Evolutionary conservation across 2,888 invertebrate genomes (phyloP).

Genomic region (Noctuana brunneofusca): DNA sequence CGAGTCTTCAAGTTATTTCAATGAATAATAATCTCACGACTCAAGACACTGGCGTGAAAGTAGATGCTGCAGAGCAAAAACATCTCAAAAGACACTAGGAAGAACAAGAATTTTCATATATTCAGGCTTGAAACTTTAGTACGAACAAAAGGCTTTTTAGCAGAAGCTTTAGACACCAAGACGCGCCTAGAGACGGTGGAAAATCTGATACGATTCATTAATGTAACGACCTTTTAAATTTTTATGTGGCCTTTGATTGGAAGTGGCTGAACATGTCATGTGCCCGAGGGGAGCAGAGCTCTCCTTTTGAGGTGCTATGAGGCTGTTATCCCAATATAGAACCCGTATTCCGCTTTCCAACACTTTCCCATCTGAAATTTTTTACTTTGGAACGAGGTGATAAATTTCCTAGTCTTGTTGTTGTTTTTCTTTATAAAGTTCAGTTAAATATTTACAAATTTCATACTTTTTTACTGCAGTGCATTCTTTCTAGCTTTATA

Average conservation of each 20-base stretch:
- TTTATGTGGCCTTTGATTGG: slow-evolving; percentile 77
- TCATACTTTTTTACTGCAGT: too few relatives aligned
- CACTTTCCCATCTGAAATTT: slow-evolving; percentile 10
- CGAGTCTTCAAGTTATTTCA: slow-evolving; percentile 11
- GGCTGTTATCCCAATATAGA: slow-evolving; percentile 9
- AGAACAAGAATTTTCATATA: slow-evolving; percentile 47
- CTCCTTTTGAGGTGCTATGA: slow-evolving; percentile 19
- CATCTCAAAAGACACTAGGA: slow-evolving; percentile 29
- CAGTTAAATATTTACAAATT: too few relatives aligned
- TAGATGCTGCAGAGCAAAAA: slow-evolving; percentile 1
- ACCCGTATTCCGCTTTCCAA: slow-evolving; percentile 3
- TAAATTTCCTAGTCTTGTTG: neutral
- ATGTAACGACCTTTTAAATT: slow-evolving; percentile 81
- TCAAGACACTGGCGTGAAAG: slow-evolving; percentile 14
- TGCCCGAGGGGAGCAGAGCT: slow-evolving; percentile 48
- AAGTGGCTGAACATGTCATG: slow-evolving; percentile 69
- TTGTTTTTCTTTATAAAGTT: neutral
- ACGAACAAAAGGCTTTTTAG: slow-evolving; percentile 59
- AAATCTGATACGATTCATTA: slow-evolving; percentile 84
- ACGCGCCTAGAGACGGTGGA: slow-evolving; percentile 59
- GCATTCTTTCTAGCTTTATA: too few relatives aligned
- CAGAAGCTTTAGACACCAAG: slow-evolving; percentile 65
- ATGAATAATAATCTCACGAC: slow-evolving; percentile 21
- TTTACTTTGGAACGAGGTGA: neutral
- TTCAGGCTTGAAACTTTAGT: slow-evolving; percentile 51